phyloP scores from a whole-genome alignment of 2,888 invertebrate species.

The Netelia virgata region DNA sequence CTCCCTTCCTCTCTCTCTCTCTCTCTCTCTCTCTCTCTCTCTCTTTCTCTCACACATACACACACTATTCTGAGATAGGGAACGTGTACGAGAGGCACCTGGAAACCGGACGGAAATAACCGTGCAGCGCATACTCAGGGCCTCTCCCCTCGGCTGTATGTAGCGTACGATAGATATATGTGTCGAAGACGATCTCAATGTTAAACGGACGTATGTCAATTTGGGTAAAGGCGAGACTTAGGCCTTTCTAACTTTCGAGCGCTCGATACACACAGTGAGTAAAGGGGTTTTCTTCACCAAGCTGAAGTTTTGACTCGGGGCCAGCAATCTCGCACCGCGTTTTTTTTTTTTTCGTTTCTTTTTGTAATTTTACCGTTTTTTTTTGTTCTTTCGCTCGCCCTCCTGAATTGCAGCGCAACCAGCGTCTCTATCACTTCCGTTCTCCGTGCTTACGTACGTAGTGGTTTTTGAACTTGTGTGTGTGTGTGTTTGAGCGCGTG shows the following conservation, averaged over 20 bases:
- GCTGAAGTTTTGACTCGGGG: conserved; percentile 51
- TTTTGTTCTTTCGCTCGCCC: not conserved
- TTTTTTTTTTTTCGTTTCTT: conserved; percentile 24
- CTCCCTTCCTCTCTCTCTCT: not conserved
- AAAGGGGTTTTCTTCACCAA: not conserved
- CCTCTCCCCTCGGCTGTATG: conserved; percentile 10
- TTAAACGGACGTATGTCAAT: not conserved
- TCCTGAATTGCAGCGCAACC: not conserved
- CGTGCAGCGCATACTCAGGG: conserved; percentile 28
- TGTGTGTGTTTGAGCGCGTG: not conserved
- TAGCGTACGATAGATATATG: not conserved
- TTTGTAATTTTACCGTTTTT: not conserved
- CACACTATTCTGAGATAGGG: conserved; percentile 27
- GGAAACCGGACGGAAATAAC: conserved; percentile 61
- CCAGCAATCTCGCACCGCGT: conserved; percentile 49
- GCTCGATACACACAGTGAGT: not conserved
- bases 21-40: conserved; percentile 16
- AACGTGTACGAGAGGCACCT: conserved; percentile 53
- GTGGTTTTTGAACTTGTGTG: not conserved
- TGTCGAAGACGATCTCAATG: not conserved
- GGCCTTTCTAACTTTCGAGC: not conserved
- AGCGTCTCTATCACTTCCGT: conserved; percentile 41
- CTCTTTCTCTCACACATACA: not conserved
- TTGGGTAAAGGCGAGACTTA: not conserved
- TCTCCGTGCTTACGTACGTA: conserved; percentile 5